phyloP scores from a whole-genome alignment of 2,113 vertebrate species.

The Scophthalmus maximus region DNA sequence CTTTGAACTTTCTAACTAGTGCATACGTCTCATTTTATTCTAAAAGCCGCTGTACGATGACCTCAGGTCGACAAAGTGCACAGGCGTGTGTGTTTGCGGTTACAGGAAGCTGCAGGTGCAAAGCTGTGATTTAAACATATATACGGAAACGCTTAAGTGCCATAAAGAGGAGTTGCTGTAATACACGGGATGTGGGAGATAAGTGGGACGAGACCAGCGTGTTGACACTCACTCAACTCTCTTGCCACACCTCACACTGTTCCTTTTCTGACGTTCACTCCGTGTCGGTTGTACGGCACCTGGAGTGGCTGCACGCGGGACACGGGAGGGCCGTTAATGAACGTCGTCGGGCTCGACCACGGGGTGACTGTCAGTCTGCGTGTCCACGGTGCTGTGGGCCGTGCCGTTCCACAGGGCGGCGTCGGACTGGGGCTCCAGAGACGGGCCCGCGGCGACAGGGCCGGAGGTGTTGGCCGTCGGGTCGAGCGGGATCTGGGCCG shows the following conservation, averaged over 20 bases:
- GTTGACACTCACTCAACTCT: too few relatives aligned
- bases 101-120: slow-evolving; percentile 39
- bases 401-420: slow-evolving; percentile 46
- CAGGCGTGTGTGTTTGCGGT: slow-evolving; percentile 6
- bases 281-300: slow-evolving; percentile 18
- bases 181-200: slow-evolving; percentile 26
- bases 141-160: slow-evolving; percentile 29
- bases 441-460: background rate
- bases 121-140: slow-evolving; percentile 51
- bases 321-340: slow-evolving; percentile 40
- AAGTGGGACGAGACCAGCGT: slow-evolving; percentile 19
- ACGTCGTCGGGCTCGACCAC: slow-evolving; percentile 15
- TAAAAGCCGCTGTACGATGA: slow-evolving; percentile 21
- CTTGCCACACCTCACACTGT: slow-evolving; percentile 10
- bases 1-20: slow-evolving; percentile 25
- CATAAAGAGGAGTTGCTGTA: slow-evolving; percentile 18
- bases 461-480: slow-evolving; percentile 24
- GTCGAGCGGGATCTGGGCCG: slow-evolving; percentile 31
- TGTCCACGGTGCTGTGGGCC: slow-evolving; percentile 27
- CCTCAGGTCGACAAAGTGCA: slow-evolving; percentile 30
- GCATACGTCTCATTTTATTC: slow-evolving; percentile 27
- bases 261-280: slow-evolving; percentile 9
- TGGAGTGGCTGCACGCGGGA: slow-evolving; percentile 20
- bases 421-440: slow-evolving; percentile 38
- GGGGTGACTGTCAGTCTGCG: slow-evolving; percentile 20